Base-by-base conservation (phyloP, 2,113 vertebrate genomes). In the Apodemus sylvaticus region DNA sequence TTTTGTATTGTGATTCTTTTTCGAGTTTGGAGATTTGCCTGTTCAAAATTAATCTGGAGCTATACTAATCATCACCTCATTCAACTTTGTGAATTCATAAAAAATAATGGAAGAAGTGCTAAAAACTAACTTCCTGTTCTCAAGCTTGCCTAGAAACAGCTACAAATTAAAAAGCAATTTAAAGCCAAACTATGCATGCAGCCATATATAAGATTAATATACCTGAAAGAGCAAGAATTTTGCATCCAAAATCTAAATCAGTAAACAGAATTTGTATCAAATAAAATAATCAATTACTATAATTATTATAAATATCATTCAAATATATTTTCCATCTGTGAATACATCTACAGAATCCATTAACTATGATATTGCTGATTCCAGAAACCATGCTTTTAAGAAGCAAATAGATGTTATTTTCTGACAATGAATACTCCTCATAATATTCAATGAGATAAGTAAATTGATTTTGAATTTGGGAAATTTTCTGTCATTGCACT, bases 91-190 rank as follows among this genome's bases (percentile, higher is more conserved):
- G 73, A 97, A 96, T 96, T 88, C 55, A 89, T 51, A 64, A 62
- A 95, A 93, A 90, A 60, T 62, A 79, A 62, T 55, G 6, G 2
- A 86, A 82, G 73, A 24, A 71, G 13, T 58, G 10, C 20, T 86
- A 39, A 93, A 93, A 95, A 89, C 94, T 16, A 53, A 22, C n/a
- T 83, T 7, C 6, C 26, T 74, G 20, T 39, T 88, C 53, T 91
- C 29, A 45, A 95, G 91, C 86, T 36, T 87, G 95, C 17, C 20
- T 42, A 86, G 71, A 90, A 94, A 92, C 77, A 83, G 77, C 89
- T 90, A 95, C 73, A 96, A 96, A 95, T 95, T 94, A 86, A 92
- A 97, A 97, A 39, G 45, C 92, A 95, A 94, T 95, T 96, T 96
- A 92, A 97, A 95, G 42, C 29, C 95, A 91, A 85, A 62, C 68